These are phyloP conservation scores for Ichneumoninae sp. DNA, from an alignment of 2,888 invertebrate genomes.

Conservation along the genomic window DNA sequence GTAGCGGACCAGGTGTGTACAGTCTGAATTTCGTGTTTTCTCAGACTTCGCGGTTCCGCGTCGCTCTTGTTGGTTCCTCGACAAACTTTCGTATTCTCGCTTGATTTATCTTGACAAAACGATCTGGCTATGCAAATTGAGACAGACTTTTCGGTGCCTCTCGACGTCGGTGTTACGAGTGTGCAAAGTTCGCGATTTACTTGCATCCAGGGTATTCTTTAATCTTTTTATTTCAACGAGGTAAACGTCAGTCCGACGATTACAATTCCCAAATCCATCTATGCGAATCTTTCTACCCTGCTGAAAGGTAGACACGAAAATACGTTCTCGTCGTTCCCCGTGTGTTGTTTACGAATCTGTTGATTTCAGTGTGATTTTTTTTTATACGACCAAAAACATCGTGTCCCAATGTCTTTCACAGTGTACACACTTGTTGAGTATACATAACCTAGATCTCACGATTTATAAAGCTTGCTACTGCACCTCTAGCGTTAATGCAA, in stretches of 20 bases:
- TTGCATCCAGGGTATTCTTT: not conserved
- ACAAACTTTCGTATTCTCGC: not conserved
- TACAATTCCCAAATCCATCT: not conserved
- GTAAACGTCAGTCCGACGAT: conserved; percentile 7
- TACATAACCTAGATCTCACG: conserved; percentile 42
- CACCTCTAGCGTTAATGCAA: not conserved
- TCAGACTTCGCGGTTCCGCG: conserved; percentile 9
- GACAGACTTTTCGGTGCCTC: conserved; percentile 5
- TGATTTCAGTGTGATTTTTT: not conserved
- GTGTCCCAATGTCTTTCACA: not conserved
- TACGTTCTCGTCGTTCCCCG: not conserved
- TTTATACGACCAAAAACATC: not conserved
- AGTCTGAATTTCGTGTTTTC: conserved; percentile 46
- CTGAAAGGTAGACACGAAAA: not conserved
- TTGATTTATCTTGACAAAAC: conserved; percentile 2
- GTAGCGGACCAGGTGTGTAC: conserved; percentile 10
- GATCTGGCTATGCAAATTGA: conserved; percentile 42
- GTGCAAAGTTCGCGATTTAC: conserved; percentile 29
- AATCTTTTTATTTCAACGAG: not conserved
- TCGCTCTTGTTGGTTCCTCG: not conserved
- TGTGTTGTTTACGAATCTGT: not conserved
- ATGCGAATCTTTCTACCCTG: not conserved
- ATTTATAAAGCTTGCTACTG: not conserved
- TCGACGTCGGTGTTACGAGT: not conserved
- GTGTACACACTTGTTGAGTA: conserved; percentile 28